Evolutionary conservation across 2,888 invertebrate species (phyloP).

Genomic region (Noctua janthina): DNA sequence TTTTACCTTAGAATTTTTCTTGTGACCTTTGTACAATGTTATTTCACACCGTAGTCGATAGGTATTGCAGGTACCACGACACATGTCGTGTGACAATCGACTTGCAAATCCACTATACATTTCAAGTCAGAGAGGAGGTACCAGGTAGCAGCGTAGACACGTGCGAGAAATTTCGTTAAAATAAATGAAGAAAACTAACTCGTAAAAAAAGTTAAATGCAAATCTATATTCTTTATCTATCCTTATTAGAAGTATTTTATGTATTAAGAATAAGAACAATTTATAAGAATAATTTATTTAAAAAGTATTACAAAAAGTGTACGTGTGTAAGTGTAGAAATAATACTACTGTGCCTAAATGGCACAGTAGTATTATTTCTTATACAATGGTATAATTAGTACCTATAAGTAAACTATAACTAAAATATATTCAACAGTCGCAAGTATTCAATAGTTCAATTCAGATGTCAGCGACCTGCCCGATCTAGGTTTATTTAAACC

Average conservation of each 20-base stretch:
- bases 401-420: too few species aligned
- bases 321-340: too few species aligned
- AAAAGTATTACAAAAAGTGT: too few species aligned
- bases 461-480: too few species aligned
- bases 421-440: too few species aligned
- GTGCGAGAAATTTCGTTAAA: not conserved
- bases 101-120: slow-evolving; percentile 21
- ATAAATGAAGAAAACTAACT: slow-evolving; percentile 17
- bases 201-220: not conserved
- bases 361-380: too few species aligned
- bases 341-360: too few species aligned
- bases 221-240: not conserved
- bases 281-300: too few species aligned
- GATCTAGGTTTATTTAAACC: too few species aligned
- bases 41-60: not conserved
- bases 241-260: not conserved
- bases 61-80: not conserved
- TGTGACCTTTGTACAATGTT: not conserved
- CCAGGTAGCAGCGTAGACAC: not conserved
- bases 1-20: not conserved
- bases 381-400: too few species aligned
- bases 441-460: too few species aligned
- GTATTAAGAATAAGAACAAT: not conserved
- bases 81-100: slow-evolving; percentile 3
- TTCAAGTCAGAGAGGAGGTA: slow-evolving; percentile 1